Percentiles rank a stretch among this genome's conserved stretches.
Conservation (phyloP, 2,888 invertebrate genomes). For the Thecocarcelia acutangulata region DNA sequence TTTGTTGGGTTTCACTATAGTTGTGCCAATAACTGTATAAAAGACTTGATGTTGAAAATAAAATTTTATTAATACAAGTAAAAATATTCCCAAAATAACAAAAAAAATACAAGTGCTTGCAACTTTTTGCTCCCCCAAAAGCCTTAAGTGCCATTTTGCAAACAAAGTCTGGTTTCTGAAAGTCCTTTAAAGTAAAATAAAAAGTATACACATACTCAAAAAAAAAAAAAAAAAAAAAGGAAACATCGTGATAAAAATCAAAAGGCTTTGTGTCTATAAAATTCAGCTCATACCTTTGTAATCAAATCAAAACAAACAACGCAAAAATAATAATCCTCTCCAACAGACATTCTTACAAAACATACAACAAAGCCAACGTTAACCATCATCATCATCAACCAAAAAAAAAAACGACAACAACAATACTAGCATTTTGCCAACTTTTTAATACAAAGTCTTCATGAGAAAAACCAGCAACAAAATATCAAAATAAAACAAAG, state of each 20-base stretch:
- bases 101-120: background rate
- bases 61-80: background rate
- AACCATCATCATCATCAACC: conserved; percentile 26
- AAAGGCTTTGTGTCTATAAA: conserved; percentile 65
- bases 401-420: conserved; percentile 43
- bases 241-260: conserved; percentile 38
- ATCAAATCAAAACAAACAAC: conserved; percentile 50
- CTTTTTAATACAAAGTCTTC: conserved; percentile 28
- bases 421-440: conserved; percentile 46
- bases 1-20: conserved; percentile 9
- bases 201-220: conserved; percentile 11
- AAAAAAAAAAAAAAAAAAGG: background rate
- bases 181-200: conserved; percentile 47
- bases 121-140: conserved; percentile 33
- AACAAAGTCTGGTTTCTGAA: conserved; percentile 61
- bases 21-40: conserved; percentile 32
- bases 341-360: conserved; percentile 46
- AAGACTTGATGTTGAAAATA: conserved; percentile 10
- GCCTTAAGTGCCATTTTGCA: conserved; percentile 62
- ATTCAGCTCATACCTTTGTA: conserved; percentile 59
- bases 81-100: conserved; percentile 5
- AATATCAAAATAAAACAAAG: conserved; percentile 51
- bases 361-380: conserved; percentile 28
- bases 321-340: conserved; percentile 49
- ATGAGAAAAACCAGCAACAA: conserved; percentile 47